Conservation (phyloP, 1,140 invertebrate species). For the Rhopalosiphum padi region DNA sequence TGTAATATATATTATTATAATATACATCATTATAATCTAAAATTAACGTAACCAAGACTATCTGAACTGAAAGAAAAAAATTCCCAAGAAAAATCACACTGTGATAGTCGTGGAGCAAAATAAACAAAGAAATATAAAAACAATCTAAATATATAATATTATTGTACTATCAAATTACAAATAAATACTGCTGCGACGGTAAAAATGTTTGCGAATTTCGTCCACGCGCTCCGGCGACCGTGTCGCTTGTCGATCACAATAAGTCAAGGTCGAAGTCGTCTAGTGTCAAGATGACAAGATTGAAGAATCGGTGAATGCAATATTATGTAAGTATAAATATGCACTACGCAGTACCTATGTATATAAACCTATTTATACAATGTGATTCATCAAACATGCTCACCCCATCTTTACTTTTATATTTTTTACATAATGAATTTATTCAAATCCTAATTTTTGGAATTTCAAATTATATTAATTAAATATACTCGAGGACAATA, state of each 20-base stretch:
- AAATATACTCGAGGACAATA: too few relatives aligned
- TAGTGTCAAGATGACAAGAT: background rate
- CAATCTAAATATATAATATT: conserved; percentile 8
- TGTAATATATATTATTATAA: background rate
- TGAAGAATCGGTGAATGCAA: background rate
- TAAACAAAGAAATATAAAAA: background rate
- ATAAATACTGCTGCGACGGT: background rate
- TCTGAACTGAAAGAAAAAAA: background rate
- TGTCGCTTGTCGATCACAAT: background rate
- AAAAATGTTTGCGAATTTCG: background rate
- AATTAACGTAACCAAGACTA: background rate
- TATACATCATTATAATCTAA: background rate
- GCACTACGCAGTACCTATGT: background rate
- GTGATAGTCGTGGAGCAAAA: background rate
- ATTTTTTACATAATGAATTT: too few relatives aligned
- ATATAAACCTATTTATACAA: background rate
- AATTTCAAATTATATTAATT: too few relatives aligned
- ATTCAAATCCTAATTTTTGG: too few relatives aligned
- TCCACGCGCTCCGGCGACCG: background rate
- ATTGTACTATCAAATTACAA: background rate
- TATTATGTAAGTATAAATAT: background rate
- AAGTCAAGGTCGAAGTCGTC: background rate
- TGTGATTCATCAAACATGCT: background rate
- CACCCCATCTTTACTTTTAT: too few relatives aligned
- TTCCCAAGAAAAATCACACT: background rate